Evolutionary conservation across 2,797 vertebrate species (phyloP), one percentile per base, ranked within the genome.

Genomic region (Cercopithecus neglectus): DNA sequence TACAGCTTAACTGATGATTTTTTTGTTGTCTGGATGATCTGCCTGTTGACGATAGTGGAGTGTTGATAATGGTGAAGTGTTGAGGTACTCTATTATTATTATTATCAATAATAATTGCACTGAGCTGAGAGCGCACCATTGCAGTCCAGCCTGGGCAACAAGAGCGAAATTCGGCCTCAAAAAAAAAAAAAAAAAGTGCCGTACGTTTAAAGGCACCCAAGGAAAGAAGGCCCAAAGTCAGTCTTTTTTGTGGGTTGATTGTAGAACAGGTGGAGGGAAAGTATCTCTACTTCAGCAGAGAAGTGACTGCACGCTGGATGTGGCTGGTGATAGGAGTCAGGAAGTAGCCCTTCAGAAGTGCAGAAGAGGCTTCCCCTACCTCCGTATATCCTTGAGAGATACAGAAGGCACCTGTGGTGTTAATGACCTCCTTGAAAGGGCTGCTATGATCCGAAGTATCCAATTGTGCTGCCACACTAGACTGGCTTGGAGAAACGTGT

Each of bases 261-360:
- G 72, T 83, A 89, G 96, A 96, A 91, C 96, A 98, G 97, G 97
- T 97, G 94, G 91, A 89, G 96, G 97, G 95, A 94, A 95, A 75
- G 19, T 78, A 36, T 92, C 78, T 91, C 89, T 61, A 59, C 91
- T 95, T 89, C 53, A 72, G 92, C 97, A 89, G 85, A 88, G 88
- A 96, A 89, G 83, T 59, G 85, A 84, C 85, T 91, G 76, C 50
- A 44, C 1, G 0, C 74, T 19, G 50, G 93, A 53, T 94, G 91
- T 89, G 92, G 94, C 59, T 90, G 50, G 91, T 72, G 92, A 96
- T 48, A 79, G 83, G 94, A 97, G 92, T 96, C 92, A 46, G 90
- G 80, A 61, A 89, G 53, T 2, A 70, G 84, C 92, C 96, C 26
- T 78, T 92, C 53, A 55, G 78, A 95, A 55, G 70, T 24, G 48